Base-by-base conservation (phyloP, 1,140 invertebrate species). In the Bombus consobrinus region DNA sequence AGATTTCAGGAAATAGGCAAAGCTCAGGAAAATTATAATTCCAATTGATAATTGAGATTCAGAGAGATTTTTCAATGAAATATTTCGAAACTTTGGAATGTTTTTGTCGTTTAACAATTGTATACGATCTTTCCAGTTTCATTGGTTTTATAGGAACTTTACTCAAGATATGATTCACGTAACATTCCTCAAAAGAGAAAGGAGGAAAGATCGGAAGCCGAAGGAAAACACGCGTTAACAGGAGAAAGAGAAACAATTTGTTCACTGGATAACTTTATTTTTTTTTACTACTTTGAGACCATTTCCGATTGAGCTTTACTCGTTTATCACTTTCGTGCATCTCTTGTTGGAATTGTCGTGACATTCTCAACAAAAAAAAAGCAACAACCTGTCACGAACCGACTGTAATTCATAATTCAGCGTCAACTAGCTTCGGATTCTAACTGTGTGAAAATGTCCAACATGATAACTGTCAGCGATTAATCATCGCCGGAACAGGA, bases 161-260 rank as follows among this genome's bases (percentile, higher is more conserved):
- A 18, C 6, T 47, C 15, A 0, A 18, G 1, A 47, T 47, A 6
- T 1, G 47, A 6, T 47, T 47, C 47, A 0, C 15, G 15, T 18
- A 47, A 47, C 1, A 18, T 47, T 6, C 0, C 6, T 47, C 0
- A 37, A 10, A 4, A 41, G 10, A 2, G 39, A 12, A 37, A 25
- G 0, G 22, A 0, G 22, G 1, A 0, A 12, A 28, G 8, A 15
- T 12, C 0, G 13, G 0, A 6, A 5, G 12, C 6, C 2, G 22
- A 43, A 72, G 18, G 28, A 72, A n/a, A 39, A 8, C 6, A 2
- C 10, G 3, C 3, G 68, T 39, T 39, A 71, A 28, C 37, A 28
- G 8, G 39, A n/a, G 22, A 72, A n/a, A 13, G 2, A 43, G 8
- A 15, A 28, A 43, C 12, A 72, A 32, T 71, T 71, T 28, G 1